Evolutionary conservation across 2,113 vertebrate species (phyloP).

Genomic region (Hippocampus guttulatus): DNA sequence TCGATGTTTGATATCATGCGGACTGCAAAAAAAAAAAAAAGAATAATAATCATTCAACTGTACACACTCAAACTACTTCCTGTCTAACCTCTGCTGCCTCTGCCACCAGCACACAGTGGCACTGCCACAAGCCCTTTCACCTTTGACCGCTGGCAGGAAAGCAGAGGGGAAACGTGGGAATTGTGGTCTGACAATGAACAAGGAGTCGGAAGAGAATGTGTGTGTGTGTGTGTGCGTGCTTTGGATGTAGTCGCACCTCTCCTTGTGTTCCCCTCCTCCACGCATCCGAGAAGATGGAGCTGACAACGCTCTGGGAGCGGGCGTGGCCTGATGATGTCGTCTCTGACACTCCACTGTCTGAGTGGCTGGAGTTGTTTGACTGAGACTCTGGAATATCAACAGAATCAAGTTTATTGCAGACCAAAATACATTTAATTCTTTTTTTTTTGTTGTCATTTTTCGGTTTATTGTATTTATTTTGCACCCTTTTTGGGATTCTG

Average conservation of each 20-base stretch:
- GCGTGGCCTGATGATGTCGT: slow-evolving; percentile 82
- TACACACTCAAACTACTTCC: slow-evolving; percentile 49
- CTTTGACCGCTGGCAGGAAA: slow-evolving; percentile 81
- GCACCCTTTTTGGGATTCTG: no score
- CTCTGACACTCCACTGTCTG: slow-evolving; percentile 95
- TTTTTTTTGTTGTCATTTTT: rapidly evolving
- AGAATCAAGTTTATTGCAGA: neutral
- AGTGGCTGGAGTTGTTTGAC: slow-evolving; percentile 93
- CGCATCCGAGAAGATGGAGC: slow-evolving; percentile 96
- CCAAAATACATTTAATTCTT: neutral
- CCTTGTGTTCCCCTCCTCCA: slow-evolving; percentile 95
- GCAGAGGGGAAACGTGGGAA: slow-evolving; percentile 55
- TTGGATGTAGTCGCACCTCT: slow-evolving; percentile 74
- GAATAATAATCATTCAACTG: neutral
- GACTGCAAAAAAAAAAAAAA: neutral
- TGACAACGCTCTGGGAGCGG: slow-evolving; percentile 93
- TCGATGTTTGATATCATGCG: neutral
- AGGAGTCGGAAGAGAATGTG: neutral
- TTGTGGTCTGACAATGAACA: slow-evolving; percentile 1
- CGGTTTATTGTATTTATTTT: neutral
- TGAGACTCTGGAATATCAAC: slow-evolving; percentile 78
- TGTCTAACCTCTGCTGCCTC: slow-evolving; percentile 84
- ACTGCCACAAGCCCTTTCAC: slow-evolving; percentile 75
- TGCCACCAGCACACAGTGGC: slow-evolving; percentile 82
- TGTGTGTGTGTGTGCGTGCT: slow-evolving; percentile 1